Percentiles rank a stretch among this genome's conserved stretches.
Conservation (phyloP, 1,140 invertebrate species). For the Zaprionus camerounensis region DNA sequence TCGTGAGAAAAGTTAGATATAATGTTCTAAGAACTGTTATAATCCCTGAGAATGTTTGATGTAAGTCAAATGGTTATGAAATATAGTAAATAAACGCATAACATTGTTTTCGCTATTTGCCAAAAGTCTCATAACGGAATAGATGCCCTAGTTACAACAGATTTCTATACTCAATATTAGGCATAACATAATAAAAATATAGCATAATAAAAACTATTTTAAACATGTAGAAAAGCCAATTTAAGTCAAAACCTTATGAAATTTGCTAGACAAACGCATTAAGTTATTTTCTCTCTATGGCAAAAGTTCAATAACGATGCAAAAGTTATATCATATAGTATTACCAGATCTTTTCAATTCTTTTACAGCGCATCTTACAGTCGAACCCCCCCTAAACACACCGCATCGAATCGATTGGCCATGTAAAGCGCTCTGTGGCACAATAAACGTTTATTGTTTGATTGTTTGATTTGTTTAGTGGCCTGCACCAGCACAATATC, state of each 20-base stretch:
- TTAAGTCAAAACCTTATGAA: background rate
- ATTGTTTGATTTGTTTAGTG: slow-evolving; percentile 68
- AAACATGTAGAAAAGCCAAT: too few species aligned
- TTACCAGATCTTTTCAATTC: background rate
- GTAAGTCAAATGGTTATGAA: too few species aligned
- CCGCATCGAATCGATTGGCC: slow-evolving; percentile 70
- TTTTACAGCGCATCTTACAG: background rate
- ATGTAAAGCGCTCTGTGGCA: slow-evolving; percentile 65
- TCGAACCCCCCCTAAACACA: background rate
- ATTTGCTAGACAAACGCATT: background rate
- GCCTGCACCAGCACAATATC: slow-evolving; percentile 41
- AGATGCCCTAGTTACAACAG: too few species aligned
- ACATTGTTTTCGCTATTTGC: too few species aligned
- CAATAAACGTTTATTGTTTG: slow-evolving; percentile 79
- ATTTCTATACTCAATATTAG: too few species aligned
- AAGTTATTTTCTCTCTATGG: background rate
- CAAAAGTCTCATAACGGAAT: too few species aligned
- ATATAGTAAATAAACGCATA: too few species aligned
- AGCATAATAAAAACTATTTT: too few species aligned
- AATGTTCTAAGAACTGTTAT: too few species aligned
- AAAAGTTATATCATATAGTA: background rate
- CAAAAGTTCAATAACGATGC: background rate
- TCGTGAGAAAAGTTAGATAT: too few species aligned
- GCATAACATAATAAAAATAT: too few species aligned
- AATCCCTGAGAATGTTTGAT: too few species aligned